Percentiles rank a stretch among this genome's conserved stretches.
phyloP scores from a whole-genome alignment of 2,888 invertebrate genomes.

The Harmothoe impar region DNA sequence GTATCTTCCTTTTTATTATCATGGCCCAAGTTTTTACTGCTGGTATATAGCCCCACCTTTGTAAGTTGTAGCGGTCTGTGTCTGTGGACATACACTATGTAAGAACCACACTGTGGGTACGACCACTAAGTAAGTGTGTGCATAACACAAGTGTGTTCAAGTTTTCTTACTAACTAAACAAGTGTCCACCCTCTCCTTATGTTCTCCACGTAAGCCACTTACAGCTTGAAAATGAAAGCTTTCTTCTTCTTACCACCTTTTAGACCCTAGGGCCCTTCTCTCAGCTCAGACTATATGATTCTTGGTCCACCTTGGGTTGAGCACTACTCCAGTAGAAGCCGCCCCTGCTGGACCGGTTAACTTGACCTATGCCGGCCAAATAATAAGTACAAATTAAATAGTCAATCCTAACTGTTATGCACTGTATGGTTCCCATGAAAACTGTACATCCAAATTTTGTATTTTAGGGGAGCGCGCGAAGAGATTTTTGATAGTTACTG shows the following conservation, averaged over 20 bases:
- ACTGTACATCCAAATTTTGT: no score
- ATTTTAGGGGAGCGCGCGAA: no score
- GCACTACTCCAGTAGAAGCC: slow-evolving; percentile 8
- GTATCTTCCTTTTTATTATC: no score
- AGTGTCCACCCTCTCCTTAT: slow-evolving; percentile 2
- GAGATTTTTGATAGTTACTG: no score
- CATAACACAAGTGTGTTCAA: not conserved
- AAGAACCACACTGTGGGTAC: not conserved
- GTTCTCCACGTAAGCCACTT: not conserved
- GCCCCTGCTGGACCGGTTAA: not conserved
- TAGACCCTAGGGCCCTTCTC: slow-evolving; percentile 3
- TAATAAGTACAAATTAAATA: not conserved
- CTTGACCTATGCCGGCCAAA: slow-evolving; percentile 19
- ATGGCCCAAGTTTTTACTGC: no score
- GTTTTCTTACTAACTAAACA: not conserved
- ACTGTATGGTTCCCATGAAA: no score
- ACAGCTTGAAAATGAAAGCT: slow-evolving; percentile 11
- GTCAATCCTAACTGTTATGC: no score
- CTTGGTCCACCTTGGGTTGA: slow-evolving; percentile 6
- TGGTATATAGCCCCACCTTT: not conserved
- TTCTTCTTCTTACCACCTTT: not conserved
- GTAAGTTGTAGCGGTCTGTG: not conserved
- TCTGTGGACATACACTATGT: not conserved
- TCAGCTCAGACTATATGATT: slow-evolving; percentile 29
- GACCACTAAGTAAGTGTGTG: not conserved